phyloP scores from a whole-genome alignment of 2,797 vertebrate genomes.

The Sandelia bainsii region DNA sequence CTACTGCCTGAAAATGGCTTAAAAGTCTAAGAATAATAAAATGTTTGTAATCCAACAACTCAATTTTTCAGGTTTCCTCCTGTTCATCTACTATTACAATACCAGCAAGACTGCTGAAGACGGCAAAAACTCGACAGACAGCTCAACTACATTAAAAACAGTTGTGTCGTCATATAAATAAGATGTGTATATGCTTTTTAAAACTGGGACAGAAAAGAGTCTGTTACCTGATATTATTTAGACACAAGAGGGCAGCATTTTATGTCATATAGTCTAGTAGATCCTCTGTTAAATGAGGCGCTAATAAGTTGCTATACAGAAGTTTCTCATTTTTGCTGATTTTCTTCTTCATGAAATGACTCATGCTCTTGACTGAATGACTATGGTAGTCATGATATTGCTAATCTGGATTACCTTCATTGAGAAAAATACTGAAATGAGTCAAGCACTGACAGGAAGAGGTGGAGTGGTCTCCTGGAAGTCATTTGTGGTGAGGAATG shows the following conservation, averaged over 20 bases:
- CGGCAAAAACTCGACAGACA: not conserved
- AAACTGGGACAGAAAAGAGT: not conserved
- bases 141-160: not conserved
- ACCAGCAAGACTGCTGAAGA: slow-evolving; percentile 22
- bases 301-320: not conserved
- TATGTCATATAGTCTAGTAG: slow-evolving; percentile 12
- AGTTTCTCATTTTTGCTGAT: not conserved
- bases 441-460: slow-evolving; percentile 2
- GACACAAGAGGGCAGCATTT: slow-evolving; percentile 77
- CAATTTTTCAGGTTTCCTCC: slow-evolving; percentile 69
- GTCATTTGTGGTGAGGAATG: slow-evolving; percentile 50
- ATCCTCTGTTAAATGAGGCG: not conserved
- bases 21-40: no score
- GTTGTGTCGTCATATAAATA: fast-evolving
- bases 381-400: slow-evolving; percentile 5
- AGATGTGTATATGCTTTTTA: not conserved
- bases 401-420: slow-evolving; percentile 33
- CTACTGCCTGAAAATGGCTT: not conserved
- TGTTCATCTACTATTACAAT: slow-evolving; percentile 74
- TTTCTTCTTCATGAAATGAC: slow-evolving; percentile 5
- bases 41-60: not conserved
- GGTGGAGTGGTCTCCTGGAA: slow-evolving; percentile 44
- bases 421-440: slow-evolving; percentile 29
- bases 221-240: not conserved
- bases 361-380: slow-evolving; percentile 13